Conservation (phyloP, 2,888 invertebrate genomes). For the Ecdyonurus torrentis region DNA sequence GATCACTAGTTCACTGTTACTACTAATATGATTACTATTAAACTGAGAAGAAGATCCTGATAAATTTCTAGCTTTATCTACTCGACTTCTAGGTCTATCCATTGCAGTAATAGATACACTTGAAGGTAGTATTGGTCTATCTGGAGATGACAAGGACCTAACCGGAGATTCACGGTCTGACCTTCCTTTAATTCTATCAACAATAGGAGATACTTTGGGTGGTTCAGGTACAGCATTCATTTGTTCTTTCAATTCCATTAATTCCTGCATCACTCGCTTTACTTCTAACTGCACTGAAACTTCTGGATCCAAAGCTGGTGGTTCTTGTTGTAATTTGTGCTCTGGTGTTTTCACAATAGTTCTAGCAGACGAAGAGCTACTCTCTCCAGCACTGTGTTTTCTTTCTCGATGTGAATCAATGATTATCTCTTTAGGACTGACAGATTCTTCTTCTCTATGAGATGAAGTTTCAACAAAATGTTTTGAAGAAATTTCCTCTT, state of each 20-base stretch:
- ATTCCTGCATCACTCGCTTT: conserved; percentile 23
- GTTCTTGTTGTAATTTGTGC: not conserved
- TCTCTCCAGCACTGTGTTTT: not conserved
- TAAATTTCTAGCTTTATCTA: conserved; percentile 1
- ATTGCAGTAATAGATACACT: not conserved
- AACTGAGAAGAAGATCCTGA: not conserved
- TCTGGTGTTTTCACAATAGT: not conserved
- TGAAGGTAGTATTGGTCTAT: not conserved
- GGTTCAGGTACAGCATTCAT: not conserved
- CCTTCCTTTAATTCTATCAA: conserved; percentile 6
- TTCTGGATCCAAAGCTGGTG: conserved; percentile 19
- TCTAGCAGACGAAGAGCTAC: not conserved
- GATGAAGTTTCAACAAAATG: not conserved
- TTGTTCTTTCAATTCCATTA: conserved; percentile 21
- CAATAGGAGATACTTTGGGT: not conserved
- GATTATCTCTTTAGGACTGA: too few relatives aligned
- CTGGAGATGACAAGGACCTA: too few relatives aligned
- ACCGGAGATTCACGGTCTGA: conserved; percentile 2
- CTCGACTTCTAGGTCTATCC: not conserved
- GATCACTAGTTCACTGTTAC: not conserved
- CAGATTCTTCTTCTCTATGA: not conserved
- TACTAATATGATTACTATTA: not conserved
- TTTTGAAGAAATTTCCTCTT: not conserved
- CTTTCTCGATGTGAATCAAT: too few relatives aligned
- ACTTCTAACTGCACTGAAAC: conserved; percentile 26